Percentiles rank a stretch among this genome's conserved stretches.
phyloP scores from a whole-genome alignment of 2,888 invertebrate genomes.

The Amiota mariae region DNA sequence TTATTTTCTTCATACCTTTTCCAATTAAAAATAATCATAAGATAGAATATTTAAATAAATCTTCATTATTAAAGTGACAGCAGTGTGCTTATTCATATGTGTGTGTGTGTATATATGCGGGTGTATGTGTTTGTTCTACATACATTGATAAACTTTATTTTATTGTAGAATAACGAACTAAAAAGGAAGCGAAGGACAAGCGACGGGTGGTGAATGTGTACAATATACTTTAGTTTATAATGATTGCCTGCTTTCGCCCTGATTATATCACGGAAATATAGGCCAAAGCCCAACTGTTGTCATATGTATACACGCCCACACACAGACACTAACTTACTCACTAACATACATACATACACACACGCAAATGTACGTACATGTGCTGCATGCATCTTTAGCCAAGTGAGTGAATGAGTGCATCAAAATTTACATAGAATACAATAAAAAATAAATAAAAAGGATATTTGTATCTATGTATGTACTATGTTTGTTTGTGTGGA shows the following conservation, averaged over 20 bases:
- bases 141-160: too few relatives aligned
- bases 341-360: slow-evolving; percentile 14
- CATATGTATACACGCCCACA: slow-evolving; percentile 35
- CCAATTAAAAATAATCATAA: too few relatives aligned
- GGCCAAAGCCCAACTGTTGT: slow-evolving; percentile 63
- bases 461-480: background rate
- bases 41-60: too few relatives aligned
- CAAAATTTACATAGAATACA: background rate
- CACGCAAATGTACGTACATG: background rate
- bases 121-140: too few relatives aligned
- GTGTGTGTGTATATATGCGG: too few relatives aligned
- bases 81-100: too few relatives aligned
- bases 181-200: slow-evolving; percentile 33
- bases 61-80: too few relatives aligned
- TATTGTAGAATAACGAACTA: too few relatives aligned
- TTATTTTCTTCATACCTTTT: too few relatives aligned
- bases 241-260: slow-evolving; percentile 54
- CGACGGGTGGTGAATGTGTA: slow-evolving; percentile 47
- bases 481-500: too few relatives aligned
- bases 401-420: slow-evolving; percentile 28
- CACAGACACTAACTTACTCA: slow-evolving; percentile 5
- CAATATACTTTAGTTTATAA: slow-evolving; percentile 56
- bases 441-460: background rate
- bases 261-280: slow-evolving; percentile 67
- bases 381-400: slow-evolving; percentile 30